Percentiles rank a stretch among this genome's conserved stretches.
Conservation (phyloP, 2,113 vertebrate species). For the Balaenoptera acutorostrata region DNA sequence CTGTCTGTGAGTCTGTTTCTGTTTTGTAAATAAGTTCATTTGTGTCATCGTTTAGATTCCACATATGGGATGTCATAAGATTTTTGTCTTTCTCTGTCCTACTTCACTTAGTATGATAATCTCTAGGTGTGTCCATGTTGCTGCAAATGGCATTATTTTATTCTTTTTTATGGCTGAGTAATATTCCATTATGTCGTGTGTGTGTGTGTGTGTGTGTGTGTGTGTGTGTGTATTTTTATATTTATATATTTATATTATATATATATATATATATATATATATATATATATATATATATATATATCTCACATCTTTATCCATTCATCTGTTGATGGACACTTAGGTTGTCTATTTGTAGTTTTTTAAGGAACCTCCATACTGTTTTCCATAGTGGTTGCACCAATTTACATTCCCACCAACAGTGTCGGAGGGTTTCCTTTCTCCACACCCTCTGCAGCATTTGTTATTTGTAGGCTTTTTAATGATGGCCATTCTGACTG, state of each 20-base stretch:
- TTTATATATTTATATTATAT: neutral
- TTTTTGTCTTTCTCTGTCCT: neutral
- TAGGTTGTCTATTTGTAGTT: neutral
- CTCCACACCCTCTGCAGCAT: fast-evolving
- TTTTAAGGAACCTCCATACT: neutral
- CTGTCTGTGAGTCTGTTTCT: neutral
- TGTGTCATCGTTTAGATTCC: neutral
- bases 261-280: too few relatives aligned
- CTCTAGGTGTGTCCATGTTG: neutral
- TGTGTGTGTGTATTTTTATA: neutral
- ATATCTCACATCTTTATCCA: neutral
- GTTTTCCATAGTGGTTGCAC: neutral
- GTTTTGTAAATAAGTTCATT: neutral
- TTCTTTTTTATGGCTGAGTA: neutral
- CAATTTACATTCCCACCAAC: neutral
- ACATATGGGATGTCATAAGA: neutral
- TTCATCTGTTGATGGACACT: neutral
- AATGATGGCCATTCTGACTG: neutral
- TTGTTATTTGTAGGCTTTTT: neutral
- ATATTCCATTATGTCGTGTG: neutral
- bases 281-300: neutral
- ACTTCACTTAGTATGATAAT: neutral
- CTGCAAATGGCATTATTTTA: neutral
- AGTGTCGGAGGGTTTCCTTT: neutral
- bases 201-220: neutral